phyloP scores from a whole-genome alignment of 2,113 vertebrate genomes.

The Triplophysa tibetana region DNA sequence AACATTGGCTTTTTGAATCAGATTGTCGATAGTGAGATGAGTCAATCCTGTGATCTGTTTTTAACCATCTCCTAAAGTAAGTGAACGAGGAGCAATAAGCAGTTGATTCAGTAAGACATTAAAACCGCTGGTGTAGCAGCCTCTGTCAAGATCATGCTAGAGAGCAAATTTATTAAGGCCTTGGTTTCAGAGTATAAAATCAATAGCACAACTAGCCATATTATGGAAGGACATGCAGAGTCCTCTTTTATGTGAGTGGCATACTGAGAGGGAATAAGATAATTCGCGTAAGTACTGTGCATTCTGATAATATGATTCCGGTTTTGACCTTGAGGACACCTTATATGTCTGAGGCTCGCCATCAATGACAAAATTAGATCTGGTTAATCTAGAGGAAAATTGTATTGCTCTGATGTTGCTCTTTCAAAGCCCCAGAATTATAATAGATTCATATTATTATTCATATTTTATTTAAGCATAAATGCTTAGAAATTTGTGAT shows the following conservation, averaged over 20 bases:
- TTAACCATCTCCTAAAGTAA: constrained; percentile 2
- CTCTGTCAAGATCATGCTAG: constrained; percentile 20
- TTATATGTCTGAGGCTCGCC: background rate
- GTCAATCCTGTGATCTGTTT: constrained; percentile 7
- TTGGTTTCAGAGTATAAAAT: constrained; percentile 27
- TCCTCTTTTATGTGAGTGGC: background rate
- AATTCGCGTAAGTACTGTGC: background rate
- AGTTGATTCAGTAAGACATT: background rate
- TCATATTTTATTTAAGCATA: background rate
- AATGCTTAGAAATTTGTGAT: too few relatives aligned
- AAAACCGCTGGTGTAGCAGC: constrained; percentile 15
- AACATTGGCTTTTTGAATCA: constrained; percentile 28
- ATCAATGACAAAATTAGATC: constrained; percentile 2
- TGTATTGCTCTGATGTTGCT: background rate
- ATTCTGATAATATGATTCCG: background rate
- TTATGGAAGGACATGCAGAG: constrained; percentile 7
- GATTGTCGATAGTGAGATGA: constrained; percentile 4
- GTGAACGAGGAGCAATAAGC: background rate
- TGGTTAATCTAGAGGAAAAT: background rate
- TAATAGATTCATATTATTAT: background rate
- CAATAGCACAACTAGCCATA: constrained; percentile 8
- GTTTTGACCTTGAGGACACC: background rate
- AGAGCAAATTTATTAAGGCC: constrained; percentile 11
- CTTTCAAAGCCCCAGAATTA: background rate
- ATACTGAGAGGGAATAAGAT: background rate